phyloP scores from a whole-genome alignment of 1,140 invertebrate genomes.

The Lanistes nyassanus region DNA sequence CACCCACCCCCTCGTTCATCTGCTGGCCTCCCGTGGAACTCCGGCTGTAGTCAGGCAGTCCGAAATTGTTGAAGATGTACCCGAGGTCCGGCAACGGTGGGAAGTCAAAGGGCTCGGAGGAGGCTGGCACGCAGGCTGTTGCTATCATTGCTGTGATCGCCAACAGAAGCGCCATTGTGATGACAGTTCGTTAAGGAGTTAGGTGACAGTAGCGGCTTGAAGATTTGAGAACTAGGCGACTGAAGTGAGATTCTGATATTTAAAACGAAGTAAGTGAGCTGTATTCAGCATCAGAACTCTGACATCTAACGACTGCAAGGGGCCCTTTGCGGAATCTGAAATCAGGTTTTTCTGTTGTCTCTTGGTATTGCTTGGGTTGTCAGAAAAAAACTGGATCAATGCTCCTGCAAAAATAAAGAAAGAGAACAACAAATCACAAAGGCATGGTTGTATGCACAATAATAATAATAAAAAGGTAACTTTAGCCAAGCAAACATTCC shows the following conservation, averaged over 20 bases:
- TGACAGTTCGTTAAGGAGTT: background rate
- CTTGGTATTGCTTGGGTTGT: too few species aligned
- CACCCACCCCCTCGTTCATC: background rate
- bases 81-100: background rate
- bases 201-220: background rate
- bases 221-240: background rate
- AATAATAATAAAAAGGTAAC: too few species aligned
- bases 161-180: background rate
- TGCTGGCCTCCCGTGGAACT: background rate
- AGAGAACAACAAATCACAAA: too few species aligned
- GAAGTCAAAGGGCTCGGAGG: background rate
- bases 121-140: background rate
- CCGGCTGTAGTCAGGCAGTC: too few species aligned
- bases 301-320: background rate
- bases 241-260: background rate
- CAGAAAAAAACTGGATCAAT: too few species aligned
- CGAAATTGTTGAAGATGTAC: constrained; percentile 17
- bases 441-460: too few species aligned
- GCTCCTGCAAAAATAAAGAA: too few species aligned
- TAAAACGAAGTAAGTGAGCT: background rate
- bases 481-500: too few species aligned
- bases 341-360: background rate
- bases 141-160: background rate
- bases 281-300: background rate
- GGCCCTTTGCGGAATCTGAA: too few species aligned